Evolutionary conservation across 1,140 invertebrate species (phyloP).

Genomic region (Laodelphax striatellus): DNA sequence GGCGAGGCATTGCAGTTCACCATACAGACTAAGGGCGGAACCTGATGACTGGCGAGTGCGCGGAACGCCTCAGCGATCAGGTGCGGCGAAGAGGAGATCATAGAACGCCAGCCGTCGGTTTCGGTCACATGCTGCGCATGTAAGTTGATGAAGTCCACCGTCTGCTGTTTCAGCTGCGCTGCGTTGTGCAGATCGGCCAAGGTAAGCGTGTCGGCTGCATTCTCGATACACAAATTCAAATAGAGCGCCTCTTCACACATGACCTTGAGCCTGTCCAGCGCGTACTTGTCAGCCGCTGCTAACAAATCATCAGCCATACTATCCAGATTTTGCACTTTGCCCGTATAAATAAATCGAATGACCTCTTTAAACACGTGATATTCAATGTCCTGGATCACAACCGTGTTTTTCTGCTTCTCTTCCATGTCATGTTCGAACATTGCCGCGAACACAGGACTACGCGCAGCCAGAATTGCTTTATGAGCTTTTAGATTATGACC

Average conservation of each 20-base stretch:
- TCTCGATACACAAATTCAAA: conserved; percentile 88
- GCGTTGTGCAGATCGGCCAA: conserved; percentile 96
- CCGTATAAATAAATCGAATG: conserved; percentile 97
- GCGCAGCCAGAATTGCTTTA: conserved; percentile 93
- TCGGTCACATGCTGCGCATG: conserved; percentile 99
- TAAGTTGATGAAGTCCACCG: conserved; percentile 98
- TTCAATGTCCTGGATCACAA: conserved; percentile 95
- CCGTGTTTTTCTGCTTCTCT: conserved; percentile 89
- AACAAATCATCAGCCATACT: conserved; percentile 89
- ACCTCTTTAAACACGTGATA: conserved; percentile 94
- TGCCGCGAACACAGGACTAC: conserved; percentile 92
- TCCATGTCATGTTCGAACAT: conserved; percentile 99
- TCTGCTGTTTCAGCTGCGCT: conserved; percentile 96
- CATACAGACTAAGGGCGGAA: too few relatives aligned
- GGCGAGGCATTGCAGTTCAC: too few relatives aligned
- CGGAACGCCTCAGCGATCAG: conserved; percentile 96
- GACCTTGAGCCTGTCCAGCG: conserved; percentile 93
- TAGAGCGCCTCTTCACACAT: conserved; percentile 99
- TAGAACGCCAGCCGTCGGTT: conserved; percentile 94
- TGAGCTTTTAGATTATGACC: conserved; percentile 92
- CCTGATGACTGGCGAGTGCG: conserved; percentile 48
- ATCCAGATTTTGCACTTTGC: conserved; percentile 76
- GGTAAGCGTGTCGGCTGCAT: conserved; percentile 93
- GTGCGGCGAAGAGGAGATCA: conserved; percentile 93
- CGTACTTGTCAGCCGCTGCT: conserved; percentile 96